Evolutionary conservation across 53 echinoderm and acorn worm species (phyloP), one percentile per base, ranked within the genome.

Genomic region (Astropecten irregularis): DNA sequence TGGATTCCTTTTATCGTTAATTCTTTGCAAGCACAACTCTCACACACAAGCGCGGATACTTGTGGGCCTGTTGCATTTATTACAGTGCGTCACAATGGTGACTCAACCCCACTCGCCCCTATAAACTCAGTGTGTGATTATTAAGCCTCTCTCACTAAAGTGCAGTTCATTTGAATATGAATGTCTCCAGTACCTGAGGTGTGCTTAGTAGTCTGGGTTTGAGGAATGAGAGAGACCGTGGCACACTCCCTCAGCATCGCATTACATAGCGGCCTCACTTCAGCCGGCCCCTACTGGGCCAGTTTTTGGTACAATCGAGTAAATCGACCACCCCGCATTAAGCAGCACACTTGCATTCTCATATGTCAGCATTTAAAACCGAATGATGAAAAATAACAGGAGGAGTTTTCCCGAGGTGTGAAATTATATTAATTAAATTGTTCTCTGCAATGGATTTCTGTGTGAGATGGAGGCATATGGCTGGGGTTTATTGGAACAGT

Each of bases 131-230:
- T 25, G 59, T 27, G 59, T 58, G 59, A 58, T 30, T 46, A 14
- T 46, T 46, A 46, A 46, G 20, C 13, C 42, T 39, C 67, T 32
- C 38, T n/a, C n/a, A n/a, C n/a, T n/a, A 76, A 40, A 76, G 58
- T 57, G 76, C 76, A 76, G 37, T 58, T 56, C 15, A 76, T 76
- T 76, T 76, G 58, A 76, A 76, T 76, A 76, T 76, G 38, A 76
- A 76, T 76, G 76, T 22, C 34, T 19, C n/a, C n/a, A n/a, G n/a
- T n/a, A n/a, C n/a, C n/a, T n/a, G n/a, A n/a, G n/a, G n/a, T n/a
- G n/a, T n/a, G n/a, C n/a, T n/a, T n/a, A n/a, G n/a, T n/a, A n/a
- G n/a, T n/a, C n/a, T n/a, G n/a, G n/a, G n/a, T n/a, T n/a, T n/a
- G n/a, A n/a, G n/a, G n/a, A n/a, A n/a, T n/a, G n/a, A n/a, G n/a